These are phyloP conservation scores for Bursaphelenchus okinawaensis DNA, from an alignment of 2,888 invertebrate species.

Conservation along the genomic window DNA sequence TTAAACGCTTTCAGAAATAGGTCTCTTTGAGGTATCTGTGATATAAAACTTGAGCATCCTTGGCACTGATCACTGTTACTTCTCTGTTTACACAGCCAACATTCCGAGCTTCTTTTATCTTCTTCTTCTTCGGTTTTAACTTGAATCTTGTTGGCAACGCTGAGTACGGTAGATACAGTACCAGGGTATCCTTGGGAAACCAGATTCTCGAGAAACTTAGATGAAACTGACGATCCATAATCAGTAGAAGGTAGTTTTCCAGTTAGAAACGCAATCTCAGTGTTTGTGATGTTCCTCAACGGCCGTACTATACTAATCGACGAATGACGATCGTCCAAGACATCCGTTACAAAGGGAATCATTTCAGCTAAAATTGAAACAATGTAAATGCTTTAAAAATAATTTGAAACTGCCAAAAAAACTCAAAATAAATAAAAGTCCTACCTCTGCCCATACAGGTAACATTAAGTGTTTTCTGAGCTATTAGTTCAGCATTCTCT, in stretches of 20 bases:
- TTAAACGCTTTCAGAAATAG: background rate
- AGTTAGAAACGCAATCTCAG: background rate
- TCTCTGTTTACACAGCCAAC: background rate
- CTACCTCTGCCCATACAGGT: constrained; percentile 8
- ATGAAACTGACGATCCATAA: background rate
- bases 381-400: background rate
- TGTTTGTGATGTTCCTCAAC: constrained; percentile 4
- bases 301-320: constrained; percentile 8
- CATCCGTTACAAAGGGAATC: background rate
- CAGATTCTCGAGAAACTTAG: background rate
- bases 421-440: background rate
- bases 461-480: background rate
- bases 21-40: background rate
- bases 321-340: constrained; percentile 8
- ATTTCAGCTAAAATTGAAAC: background rate
- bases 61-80: background rate
- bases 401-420: background rate
- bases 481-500: constrained; percentile 7
- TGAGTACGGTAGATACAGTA: constrained; percentile 7
- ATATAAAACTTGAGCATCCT: background rate
- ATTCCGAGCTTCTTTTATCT: background rate
- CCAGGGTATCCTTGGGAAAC: background rate
- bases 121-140: background rate
- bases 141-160: constrained; percentile 5
- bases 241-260: background rate